These are phyloP conservation scores for Ennomos erosarius DNA, from an alignment of 2,888 invertebrate genomes.

Conservation along the genomic window DNA sequence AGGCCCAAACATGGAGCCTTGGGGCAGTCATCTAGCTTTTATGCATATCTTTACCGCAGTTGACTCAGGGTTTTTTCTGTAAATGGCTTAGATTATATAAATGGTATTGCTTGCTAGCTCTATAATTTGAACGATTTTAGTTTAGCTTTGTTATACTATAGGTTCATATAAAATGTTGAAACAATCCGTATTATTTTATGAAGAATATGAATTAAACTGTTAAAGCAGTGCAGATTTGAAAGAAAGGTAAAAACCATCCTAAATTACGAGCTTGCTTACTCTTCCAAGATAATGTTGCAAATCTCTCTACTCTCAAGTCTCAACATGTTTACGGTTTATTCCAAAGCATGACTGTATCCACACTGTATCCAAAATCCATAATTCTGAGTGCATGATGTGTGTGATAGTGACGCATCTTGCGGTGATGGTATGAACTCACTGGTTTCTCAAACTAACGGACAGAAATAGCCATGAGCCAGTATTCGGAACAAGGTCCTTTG, in stretches of 20 bases:
- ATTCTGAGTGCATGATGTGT: conserved; percentile 8
- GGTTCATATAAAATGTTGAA: too few species aligned
- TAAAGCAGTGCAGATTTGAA: too few species aligned
- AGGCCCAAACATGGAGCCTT: conserved; percentile 20
- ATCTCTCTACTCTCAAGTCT: too few species aligned
- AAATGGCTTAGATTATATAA: too few species aligned
- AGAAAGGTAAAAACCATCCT: too few species aligned
- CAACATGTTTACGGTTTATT: conserved; percentile 5
- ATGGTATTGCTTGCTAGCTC: not conserved
- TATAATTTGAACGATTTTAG: too few species aligned
- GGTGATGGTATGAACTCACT: conserved; percentile 9
- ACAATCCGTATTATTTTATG: too few species aligned
- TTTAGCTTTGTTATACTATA: too few species aligned
- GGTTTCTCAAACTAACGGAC: conserved; percentile 21
- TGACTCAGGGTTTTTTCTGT: conserved; percentile 17
- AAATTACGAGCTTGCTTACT: too few species aligned
- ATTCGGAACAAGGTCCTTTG: conserved; percentile 24
- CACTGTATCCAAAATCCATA: conserved; percentile 24
- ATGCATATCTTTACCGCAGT: conserved; percentile 20
- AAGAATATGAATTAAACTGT: too few species aligned
- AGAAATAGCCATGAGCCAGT: conserved; percentile 22
- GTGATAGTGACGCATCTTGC: conserved; percentile 26
- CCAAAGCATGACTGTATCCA: conserved; percentile 17
- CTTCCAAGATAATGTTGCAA: too few species aligned
- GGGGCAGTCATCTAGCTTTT: conserved; percentile 11